These are phyloP conservation scores for Nyctereutes procyonoides DNA, from an alignment of 2,113 vertebrate species.

Conservation along the genomic window DNA sequence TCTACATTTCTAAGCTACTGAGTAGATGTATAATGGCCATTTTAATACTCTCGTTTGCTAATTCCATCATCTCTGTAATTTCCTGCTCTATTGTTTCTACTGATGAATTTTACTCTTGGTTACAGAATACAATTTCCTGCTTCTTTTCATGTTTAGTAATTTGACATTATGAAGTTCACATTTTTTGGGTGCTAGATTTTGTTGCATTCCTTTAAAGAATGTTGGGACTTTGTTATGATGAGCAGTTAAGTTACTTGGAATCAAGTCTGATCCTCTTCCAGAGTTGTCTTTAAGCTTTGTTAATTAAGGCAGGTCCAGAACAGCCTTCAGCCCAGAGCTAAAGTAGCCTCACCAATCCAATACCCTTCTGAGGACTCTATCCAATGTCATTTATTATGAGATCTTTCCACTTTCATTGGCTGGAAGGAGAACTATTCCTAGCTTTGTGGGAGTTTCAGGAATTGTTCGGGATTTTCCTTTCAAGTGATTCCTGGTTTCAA, in stretches of 20 bases:
- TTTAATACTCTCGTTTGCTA: slow-evolving; percentile 1
- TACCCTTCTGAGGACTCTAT: not conserved
- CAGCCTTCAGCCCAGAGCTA: not conserved
- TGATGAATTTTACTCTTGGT: not conserved
- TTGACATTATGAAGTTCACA: not conserved
- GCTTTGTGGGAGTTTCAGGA: not conserved
- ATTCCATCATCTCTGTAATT: slow-evolving; percentile 6
- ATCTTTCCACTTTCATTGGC: not conserved
- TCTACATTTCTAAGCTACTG: not conserved
- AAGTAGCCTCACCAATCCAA: not conserved
- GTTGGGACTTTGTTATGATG: not conserved
- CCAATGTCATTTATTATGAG: not conserved
- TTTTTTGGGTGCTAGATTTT: slow-evolving; percentile 41
- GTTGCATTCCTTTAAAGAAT: slow-evolving; percentile 37
- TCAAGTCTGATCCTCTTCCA: not conserved
- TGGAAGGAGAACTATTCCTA: not conserved
- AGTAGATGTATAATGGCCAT: not conserved
- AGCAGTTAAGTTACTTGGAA: not conserved
- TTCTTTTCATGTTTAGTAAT: slow-evolving; percentile 26
- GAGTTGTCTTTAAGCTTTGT: not conserved
- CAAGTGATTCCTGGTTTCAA: not conserved
- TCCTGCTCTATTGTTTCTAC: not conserved
- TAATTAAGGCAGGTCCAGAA: not conserved
- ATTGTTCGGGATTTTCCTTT: not conserved
- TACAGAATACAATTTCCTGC: not conserved